A percentile compares a stretch with the other conserved stretches of the same genome.
These are phyloP conservation scores for Ancistrus triradiatus DNA, from an alignment of 2,113 vertebrate genomes.

Conservation along the genomic window DNA sequence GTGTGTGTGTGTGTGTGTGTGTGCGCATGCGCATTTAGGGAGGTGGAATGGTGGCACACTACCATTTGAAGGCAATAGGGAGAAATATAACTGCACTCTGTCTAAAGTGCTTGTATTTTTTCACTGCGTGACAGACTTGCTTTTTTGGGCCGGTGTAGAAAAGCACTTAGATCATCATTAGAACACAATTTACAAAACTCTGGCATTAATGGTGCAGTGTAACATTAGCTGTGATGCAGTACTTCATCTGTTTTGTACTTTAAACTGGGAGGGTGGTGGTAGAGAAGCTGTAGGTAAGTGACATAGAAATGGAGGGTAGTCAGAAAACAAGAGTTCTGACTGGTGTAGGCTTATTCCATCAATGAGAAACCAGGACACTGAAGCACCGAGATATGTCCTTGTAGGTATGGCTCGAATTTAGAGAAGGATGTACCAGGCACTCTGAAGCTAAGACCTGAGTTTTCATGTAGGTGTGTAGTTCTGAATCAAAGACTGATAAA, in stretches of 20 bases:
- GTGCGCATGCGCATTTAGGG: slow-evolving; percentile 6
- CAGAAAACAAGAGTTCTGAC: not conserved
- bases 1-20: too few species aligned
- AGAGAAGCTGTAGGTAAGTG: too few species aligned
- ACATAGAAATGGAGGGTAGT: not conserved
- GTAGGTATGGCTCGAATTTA: too few species aligned
- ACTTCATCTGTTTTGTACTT: slow-evolving; percentile 28
- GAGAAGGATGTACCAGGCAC: too few species aligned
- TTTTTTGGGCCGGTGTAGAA: slow-evolving; percentile 49
- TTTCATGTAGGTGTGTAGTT: too few species aligned
- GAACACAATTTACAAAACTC: slow-evolving; percentile 53
- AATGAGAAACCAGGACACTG: too few species aligned
- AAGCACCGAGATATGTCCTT: too few species aligned
- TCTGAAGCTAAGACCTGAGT: too few species aligned
- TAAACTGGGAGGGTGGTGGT: too few species aligned
- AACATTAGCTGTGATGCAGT: slow-evolving; percentile 41
- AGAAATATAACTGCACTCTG: slow-evolving; percentile 40
- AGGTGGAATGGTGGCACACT: slow-evolving; percentile 31
- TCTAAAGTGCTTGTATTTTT: slow-evolving; percentile 58
- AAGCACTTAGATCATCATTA: slow-evolving; percentile 62
- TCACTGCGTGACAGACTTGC: slow-evolving; percentile 45
- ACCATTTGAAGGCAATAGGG: slow-evolving; percentile 40
- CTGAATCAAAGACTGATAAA: too few species aligned
- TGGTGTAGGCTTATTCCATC: too few species aligned
- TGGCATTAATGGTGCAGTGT: slow-evolving; percentile 38